Conservation (phyloP, 1,140 invertebrate genomes). For the Tetranychus cinnabarinus region DNA sequence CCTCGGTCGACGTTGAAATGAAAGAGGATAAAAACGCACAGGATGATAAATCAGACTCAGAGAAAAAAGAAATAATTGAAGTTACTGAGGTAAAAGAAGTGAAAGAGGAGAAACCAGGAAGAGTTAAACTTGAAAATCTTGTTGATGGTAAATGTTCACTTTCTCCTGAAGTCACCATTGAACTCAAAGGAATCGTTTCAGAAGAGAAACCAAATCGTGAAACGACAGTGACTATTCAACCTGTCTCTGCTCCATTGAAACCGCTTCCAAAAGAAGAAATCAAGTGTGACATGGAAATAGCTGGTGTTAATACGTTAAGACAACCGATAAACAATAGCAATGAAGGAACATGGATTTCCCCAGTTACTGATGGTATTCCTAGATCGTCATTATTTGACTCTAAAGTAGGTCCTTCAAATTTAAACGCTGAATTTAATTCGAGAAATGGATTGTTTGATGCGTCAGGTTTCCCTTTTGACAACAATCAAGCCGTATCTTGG, state of each 20-base stretch:
- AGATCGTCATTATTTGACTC: background rate
- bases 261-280: background rate
- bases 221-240: background rate
- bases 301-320: background rate
- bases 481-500: constrained; percentile 26
- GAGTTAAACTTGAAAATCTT: background rate
- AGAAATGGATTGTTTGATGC: background rate
- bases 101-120: background rate
- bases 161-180: background rate
- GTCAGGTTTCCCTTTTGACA: background rate
- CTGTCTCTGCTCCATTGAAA: background rate
- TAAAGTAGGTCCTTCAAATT: background rate
- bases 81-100: no score
- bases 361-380: background rate
- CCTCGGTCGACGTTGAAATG: background rate
- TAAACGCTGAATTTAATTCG: background rate
- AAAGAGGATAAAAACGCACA: background rate
- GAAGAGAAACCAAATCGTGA: constrained; percentile 2
- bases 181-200: background rate
- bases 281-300: background rate
- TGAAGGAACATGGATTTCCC: background rate
- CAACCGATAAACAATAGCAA: no score
- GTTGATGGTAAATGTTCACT: background rate
- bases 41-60: background rate
- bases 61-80: no score